A percentile compares a stretch with the other conserved stretches of the same genome.
These are phyloP conservation scores for Nemoura dubitans DNA, from an alignment of 2,888 invertebrate genomes.

Conservation along the genomic window DNA sequence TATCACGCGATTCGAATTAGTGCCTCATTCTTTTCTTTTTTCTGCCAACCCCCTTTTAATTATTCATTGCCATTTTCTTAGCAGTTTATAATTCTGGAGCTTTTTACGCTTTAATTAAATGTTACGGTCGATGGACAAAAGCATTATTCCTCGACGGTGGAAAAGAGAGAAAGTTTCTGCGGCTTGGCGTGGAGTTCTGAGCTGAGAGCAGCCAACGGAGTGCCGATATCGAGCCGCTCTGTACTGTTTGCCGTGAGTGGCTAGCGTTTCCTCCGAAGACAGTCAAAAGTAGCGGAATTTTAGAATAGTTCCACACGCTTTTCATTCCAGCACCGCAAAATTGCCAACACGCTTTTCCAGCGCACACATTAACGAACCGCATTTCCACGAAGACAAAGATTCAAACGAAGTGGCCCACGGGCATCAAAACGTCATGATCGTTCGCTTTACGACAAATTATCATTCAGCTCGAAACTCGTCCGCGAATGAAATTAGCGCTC, in stretches of 20 bases:
- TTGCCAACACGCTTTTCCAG: too few relatives aligned
- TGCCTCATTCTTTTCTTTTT: not conserved
- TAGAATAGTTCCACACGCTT: too few relatives aligned
- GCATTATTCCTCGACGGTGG: conserved; percentile 10
- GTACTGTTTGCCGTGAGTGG: not conserved
- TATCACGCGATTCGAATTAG: conserved; percentile 48
- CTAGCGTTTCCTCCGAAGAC: too few relatives aligned
- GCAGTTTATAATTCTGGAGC: conserved; percentile 40
- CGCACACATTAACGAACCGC: too few relatives aligned
- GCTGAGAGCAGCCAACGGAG: not conserved
- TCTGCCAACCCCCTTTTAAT: conserved; percentile 1
- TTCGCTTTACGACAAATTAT: not conserved
- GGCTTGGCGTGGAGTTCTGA: not conserved
- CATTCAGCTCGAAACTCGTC: not conserved
- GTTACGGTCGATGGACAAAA: conserved; percentile 44
- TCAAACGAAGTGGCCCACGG: not conserved
- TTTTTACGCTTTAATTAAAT: conserved; percentile 48
- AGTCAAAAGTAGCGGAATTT: too few relatives aligned
- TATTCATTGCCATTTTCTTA: conserved; percentile 42
- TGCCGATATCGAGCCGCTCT: not conserved
- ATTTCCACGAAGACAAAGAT: not conserved
- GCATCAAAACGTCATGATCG: not conserved
- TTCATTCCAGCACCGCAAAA: too few relatives aligned
- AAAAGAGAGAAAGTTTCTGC: not conserved
- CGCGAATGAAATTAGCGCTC: not conserved